Base-by-base conservation (phyloP, 2,888 invertebrate genomes). In the Suillia variegata region DNA sequence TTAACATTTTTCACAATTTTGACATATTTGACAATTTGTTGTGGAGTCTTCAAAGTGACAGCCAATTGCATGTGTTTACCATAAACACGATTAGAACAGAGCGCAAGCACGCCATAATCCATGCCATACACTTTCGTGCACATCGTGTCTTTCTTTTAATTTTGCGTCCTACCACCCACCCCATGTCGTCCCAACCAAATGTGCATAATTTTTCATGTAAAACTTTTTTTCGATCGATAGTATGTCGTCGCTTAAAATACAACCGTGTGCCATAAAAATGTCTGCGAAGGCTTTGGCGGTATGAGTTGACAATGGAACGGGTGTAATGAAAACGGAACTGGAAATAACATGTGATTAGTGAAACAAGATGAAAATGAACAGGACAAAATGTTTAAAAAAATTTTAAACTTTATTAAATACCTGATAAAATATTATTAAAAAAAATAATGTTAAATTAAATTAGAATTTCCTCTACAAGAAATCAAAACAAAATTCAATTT, bases 311-410 rank as follows among this genome's bases (percentile, higher is more conserved):
- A 42, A 24, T 22, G 54, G 21, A 38, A 38, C 54, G 5, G 50
- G 15, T 3, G 42, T 26, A 5, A 6, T 26, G 5, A 12, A 15
- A 42, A 21, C n/a, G 53, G 33, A 33, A 47, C 21, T 26, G 47
- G 6, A 22, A 45, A 53, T 71, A 72, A 73, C 71, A 69, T 71
- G 72, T 61, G 57, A 48, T 34, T 17, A 22, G 15, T 34, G 53
- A 45, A 58, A 54, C 49, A 34, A 50, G 61, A 67, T 65, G 69
- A 68, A 33, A 47, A 6, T 61, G 63, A 60, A 47, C 42, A 56
- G 45, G 54, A 49, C 10, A 5, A 26, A 21, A 12, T 34, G 54
- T 22, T 53, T 52, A 42, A 59, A 26, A 45, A 42, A 26, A n/a
- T 21, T 42, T 22, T 54, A 20, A 21, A 34, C 56, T n/a, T n/a